Evolutionary conservation across 1,140 invertebrate species (phyloP), one percentile per base, ranked within the genome.

Genomic region (Heliconius melpomene): DNA sequence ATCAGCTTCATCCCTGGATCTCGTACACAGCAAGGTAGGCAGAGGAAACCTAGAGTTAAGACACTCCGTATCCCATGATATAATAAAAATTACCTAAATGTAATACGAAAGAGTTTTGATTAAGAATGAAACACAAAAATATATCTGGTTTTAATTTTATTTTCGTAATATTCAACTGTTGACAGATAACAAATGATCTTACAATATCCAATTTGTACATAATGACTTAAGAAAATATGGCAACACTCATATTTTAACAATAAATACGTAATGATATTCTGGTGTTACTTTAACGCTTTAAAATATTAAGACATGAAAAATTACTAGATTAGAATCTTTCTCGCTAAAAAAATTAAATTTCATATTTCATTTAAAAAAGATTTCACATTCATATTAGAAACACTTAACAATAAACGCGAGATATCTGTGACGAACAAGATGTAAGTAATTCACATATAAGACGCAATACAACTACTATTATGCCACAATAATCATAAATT

Each of bases 211-310:
- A 94, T 93, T 94, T 94, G 93, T 94, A 94, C 93, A 94, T 91
- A 92, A 94, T 93, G 91, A 93, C 93, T 94, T 93, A 94, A 93
- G 91, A 94, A 92, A 93, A 93, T 93, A 94, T 94, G 93, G 93
- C 93, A 94, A 93, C 93, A 93, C 91, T 91, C 91, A 93, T 93
- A 91, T 92, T 93, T 92, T 91, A 94, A 94, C 91, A 94, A 94
- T 91, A 90, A 89, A 90, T 89, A 91, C 87, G 84, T 84, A 88
- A 89, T 89, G 84, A 84, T 87, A 84, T 83, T 88, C 85, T 87
- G 85, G 83, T 89, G 86, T 89, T 82, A 82, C 80, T 78, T 76
- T 72, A 57, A 81, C 57, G 72, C 81, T 46, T 84, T 78, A 79
- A 82, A 83, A 80, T 84, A 82, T 84, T 80, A 73, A 50, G 60